Conservation (phyloP, 2,113 vertebrate genomes). For the Nettapus auritus region DNA sequence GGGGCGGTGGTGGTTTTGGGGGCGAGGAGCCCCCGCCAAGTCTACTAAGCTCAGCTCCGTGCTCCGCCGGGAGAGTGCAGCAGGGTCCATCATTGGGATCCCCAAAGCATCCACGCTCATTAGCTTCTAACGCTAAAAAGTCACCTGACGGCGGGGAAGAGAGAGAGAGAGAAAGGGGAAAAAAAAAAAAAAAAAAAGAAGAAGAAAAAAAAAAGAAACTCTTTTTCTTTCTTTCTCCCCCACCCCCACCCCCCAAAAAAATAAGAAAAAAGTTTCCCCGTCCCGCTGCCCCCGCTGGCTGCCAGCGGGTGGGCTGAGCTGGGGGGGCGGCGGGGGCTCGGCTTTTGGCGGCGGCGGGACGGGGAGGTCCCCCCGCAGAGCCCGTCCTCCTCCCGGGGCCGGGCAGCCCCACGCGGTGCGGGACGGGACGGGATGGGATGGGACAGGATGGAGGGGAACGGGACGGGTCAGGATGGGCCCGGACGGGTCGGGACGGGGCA, state of each 20-base stretch:
- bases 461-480: constrained; percentile 82
- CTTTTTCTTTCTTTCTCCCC: constrained; percentile 23
- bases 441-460: too few relatives aligned
- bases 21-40: constrained; percentile 86
- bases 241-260: too few relatives aligned
- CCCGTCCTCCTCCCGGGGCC: constrained; percentile 68
- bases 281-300: background rate
- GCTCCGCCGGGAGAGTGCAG: constrained; percentile 90
- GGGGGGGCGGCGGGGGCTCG: background rate
- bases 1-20: constrained; percentile 78
- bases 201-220: constrained; percentile 72
- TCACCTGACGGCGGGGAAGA: constrained; percentile 90
- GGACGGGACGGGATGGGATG: background rate
- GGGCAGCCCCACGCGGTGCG: constrained; percentile 87
- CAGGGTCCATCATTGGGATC: constrained; percentile 88
- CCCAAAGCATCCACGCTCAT: constrained; percentile 88
- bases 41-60: constrained; percentile 91
- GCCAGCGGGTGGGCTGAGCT: background rate
- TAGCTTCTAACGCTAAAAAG: constrained; percentile 87
- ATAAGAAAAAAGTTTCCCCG: constrained; percentile 20
- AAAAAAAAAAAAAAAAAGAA: background rate
- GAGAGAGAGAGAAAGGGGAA: constrained; percentile 79
- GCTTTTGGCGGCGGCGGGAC: background rate
- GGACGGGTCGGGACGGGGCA: background rate
- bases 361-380: background rate